Conservation (phyloP, 2,113 vertebrate genomes). For the Ranitomeya variabilis region DNA sequence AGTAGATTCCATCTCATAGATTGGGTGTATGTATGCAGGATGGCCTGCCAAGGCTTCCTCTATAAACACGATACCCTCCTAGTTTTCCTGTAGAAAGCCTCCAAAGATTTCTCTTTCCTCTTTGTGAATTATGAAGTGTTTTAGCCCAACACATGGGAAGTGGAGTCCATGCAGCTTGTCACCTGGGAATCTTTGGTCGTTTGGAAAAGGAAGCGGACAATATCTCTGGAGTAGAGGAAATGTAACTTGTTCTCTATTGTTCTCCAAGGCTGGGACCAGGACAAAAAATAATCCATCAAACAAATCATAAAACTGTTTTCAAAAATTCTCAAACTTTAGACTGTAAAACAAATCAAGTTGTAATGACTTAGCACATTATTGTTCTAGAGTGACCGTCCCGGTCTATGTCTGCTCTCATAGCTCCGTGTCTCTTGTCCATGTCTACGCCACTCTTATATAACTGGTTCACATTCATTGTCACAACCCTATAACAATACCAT, state of each 20-base stretch:
- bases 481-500: background rate
- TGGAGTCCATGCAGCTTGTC: slow-evolving; percentile 21
- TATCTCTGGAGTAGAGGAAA: slow-evolving; percentile 46
- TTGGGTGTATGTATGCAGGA: slow-evolving; percentile 20
- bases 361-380: background rate
- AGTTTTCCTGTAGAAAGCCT: slow-evolving; percentile 50
- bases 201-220: slow-evolving; percentile 46
- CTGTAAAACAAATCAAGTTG: slow-evolving; percentile 23
- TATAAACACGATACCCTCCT: slow-evolving; percentile 43
- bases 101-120: slow-evolving; percentile 51
- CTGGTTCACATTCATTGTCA: background rate
- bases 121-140: slow-evolving; percentile 34
- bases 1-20: background rate
- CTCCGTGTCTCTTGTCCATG: slow-evolving; percentile 16
- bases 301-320: slow-evolving; percentile 51
- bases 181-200: slow-evolving; percentile 20
- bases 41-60: slow-evolving; percentile 19
- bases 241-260: slow-evolving; percentile 54
- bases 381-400: background rate
- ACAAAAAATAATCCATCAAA: slow-evolving; percentile 49
- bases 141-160: slow-evolving; percentile 51
- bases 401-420: background rate
- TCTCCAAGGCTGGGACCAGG: slow-evolving; percentile 5
- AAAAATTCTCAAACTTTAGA: background rate
- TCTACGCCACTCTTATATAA: background rate